phyloP scores from a whole-genome alignment of 2,113 vertebrate species.

The Dermatemys mawii region DNA sequence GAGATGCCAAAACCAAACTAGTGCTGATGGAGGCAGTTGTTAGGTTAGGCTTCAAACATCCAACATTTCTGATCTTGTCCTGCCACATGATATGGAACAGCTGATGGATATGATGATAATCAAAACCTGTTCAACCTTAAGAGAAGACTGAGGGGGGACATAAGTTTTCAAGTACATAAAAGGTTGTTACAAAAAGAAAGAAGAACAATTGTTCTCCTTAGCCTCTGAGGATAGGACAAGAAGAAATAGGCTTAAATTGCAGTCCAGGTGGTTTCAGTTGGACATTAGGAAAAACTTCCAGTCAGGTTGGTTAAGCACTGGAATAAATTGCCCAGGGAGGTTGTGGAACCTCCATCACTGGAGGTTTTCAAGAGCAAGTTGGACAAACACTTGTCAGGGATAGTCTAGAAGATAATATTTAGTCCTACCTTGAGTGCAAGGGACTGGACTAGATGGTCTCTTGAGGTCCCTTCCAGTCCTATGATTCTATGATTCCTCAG shows the following conservation, averaged over 20 bases:
- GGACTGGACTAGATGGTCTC: too few species aligned
- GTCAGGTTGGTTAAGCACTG: not conserved
- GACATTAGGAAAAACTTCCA: not conserved
- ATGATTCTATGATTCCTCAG: too few species aligned
- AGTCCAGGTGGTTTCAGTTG: not conserved
- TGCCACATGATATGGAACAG: not conserved
- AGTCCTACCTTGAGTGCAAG: too few species aligned
- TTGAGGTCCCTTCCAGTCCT: too few species aligned
- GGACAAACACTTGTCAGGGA: too few species aligned
- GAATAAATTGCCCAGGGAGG: not conserved
- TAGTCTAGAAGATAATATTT: too few species aligned
- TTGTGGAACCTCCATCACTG: too few species aligned
- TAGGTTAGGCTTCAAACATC: not conserved
- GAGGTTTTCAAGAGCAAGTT: too few species aligned
- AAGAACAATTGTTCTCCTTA: too few species aligned
- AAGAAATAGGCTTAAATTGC: not conserved
- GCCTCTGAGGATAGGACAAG: not conserved
- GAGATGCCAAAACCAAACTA: too few species aligned
- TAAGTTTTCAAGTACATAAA: not conserved
- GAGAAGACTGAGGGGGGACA: not conserved
- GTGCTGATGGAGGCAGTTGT: not conserved
- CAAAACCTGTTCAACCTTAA: not conserved
- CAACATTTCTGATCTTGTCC: not conserved
- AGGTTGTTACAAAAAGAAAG: too few species aligned
- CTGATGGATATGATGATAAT: not conserved